Percentiles rank a stretch among this genome's conserved stretches.
Evolutionary conservation across 2,888 invertebrate genomes (phyloP).

Genomic region (Nephrotoma guestfalica): DNA sequence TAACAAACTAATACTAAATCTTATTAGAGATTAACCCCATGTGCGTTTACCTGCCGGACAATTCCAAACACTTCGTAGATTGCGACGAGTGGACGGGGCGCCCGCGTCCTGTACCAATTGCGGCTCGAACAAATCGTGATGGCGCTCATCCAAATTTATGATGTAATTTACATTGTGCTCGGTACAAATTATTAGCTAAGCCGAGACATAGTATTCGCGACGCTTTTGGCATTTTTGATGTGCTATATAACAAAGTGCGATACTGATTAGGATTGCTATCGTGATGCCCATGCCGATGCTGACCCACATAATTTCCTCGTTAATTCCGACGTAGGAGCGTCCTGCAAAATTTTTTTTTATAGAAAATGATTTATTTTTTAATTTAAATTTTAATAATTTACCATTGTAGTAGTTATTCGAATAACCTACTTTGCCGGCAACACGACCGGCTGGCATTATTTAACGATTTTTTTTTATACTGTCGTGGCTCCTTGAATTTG

Average conservation of each 20-base stretch:
- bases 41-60: background rate
- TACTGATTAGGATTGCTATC: slow-evolving; percentile 53
- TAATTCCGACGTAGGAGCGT: slow-evolving; percentile 67
- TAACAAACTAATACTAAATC: background rate
- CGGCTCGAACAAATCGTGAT: background rate
- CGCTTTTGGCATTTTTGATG: slow-evolving; percentile 62
- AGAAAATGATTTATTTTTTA: too few relatives aligned
- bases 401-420: slow-evolving; percentile 31
- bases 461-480: background rate
- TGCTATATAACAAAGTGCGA: slow-evolving; percentile 66
- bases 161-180: background rate
- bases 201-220: slow-evolving; percentile 52
- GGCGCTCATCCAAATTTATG: background rate
- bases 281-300: slow-evolving; percentile 45
- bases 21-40: background rate
- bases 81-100: background rate
- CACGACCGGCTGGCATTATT: slow-evolving; percentile 31
- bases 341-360: slow-evolving; percentile 35
- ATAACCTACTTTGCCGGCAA: slow-evolving; percentile 32
- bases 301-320: slow-evolving; percentile 80
- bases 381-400: slow-evolving; percentile 10
- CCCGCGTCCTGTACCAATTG: background rate
- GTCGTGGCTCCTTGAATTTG: background rate
- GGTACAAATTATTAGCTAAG: slow-evolving; percentile 28
- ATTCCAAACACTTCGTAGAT: background rate